Evolutionary conservation across 2,888 invertebrate genomes (phyloP).

Genomic region (Pollenia griseotomentosa): DNA sequence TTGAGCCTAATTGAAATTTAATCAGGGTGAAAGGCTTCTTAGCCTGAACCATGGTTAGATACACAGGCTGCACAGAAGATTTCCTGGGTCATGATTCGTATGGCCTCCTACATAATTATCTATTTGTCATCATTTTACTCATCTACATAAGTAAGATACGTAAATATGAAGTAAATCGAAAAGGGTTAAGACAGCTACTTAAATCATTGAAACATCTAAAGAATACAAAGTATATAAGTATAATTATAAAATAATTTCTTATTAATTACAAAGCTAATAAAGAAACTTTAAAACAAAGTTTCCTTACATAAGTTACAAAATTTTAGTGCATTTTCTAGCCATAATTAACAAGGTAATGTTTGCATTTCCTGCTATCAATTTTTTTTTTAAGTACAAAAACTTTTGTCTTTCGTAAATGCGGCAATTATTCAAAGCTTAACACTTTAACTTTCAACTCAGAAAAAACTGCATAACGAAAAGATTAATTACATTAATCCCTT

Average conservation of each 20-base stretch:
- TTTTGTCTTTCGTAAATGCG: conserved; percentile 43
- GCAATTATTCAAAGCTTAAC: conserved; percentile 60
- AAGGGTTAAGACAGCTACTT: conserved; percentile 11
- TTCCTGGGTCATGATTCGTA: no score
- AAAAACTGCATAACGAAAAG: conserved; percentile 26
- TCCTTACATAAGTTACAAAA: neutral
- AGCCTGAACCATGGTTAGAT: no score
- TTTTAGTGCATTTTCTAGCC: neutral
- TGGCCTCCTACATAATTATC: no score
- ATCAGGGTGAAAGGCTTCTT: no score
- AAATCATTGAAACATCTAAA: neutral
- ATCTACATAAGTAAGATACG: neutral
- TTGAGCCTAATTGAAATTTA: no score
- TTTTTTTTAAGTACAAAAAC: conserved; percentile 2
- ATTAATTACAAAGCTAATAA: conserved; percentile 16
- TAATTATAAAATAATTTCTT: no score
- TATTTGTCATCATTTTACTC: no score
- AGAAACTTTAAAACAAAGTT: neutral
- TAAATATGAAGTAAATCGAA: neutral
- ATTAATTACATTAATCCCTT: conserved; percentile 68
- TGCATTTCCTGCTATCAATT: conserved; percentile 61
- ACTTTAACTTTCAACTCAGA: neutral
- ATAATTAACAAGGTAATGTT: conserved; percentile 32
- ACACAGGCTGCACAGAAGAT: no score
- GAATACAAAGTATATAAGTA: no score